These are phyloP conservation scores for Xestia xanthographa DNA, from an alignment of 2,888 invertebrate species.

Conservation along the genomic window DNA sequence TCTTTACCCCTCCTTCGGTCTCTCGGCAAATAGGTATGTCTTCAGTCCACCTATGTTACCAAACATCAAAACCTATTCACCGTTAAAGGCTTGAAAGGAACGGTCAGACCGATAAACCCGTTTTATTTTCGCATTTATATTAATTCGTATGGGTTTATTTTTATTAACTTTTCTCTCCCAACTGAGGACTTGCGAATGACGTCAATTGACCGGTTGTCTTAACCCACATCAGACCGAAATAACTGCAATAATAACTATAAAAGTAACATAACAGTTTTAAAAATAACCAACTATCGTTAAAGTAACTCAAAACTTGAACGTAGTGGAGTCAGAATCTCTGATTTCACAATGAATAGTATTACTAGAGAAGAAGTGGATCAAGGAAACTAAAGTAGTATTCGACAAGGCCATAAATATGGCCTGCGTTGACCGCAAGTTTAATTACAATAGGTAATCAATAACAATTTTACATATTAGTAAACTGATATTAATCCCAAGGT, in stretches of 20 bases:
- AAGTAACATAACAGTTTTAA: neutral
- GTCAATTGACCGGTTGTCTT: conserved; percentile 34
- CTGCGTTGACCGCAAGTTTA: conserved; percentile 29
- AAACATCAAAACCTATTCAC: neutral
- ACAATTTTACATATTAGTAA: conserved; percentile 21
- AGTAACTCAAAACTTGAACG: neutral
- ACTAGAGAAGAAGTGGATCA: neutral
- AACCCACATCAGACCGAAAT: conserved; percentile 24
- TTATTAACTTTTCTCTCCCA: conserved; percentile 8
- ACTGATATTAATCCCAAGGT: conserved; percentile 38
- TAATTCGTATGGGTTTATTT: neutral
- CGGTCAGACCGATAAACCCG: neutral
- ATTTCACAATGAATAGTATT: neutral
- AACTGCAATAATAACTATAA: conserved; percentile 13
- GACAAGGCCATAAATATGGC: neutral
- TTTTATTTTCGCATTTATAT: neutral
- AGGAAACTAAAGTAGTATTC: conserved; percentile 8
- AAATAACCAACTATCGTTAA: neutral
- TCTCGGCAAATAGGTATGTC: neutral
- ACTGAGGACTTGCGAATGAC: conserved; percentile 33
- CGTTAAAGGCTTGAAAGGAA: neutral
- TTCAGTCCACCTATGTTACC: neutral
- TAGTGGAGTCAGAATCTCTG: neutral
- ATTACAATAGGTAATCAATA: conserved; percentile 10
- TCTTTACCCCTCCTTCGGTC: neutral